Evolutionary conservation across 1,140 invertebrate species (phyloP).

Genomic region (Lordiphosa collinella): DNA sequence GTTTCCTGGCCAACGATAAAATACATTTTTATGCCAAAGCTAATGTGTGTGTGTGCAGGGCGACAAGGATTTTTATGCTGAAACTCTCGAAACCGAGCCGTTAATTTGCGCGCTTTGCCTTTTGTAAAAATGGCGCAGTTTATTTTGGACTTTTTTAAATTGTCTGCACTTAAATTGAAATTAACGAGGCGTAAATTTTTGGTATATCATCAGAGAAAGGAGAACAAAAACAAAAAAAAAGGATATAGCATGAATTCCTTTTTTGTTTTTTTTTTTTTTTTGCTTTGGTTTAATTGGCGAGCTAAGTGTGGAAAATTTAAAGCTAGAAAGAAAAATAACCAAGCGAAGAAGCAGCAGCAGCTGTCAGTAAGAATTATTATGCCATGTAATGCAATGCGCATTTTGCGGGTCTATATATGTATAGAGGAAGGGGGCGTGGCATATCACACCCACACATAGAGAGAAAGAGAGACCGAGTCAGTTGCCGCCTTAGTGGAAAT

Average conservation of each 20-base stretch:
- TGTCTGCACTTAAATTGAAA: constrained; percentile 78
- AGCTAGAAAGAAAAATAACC: constrained; percentile 9
- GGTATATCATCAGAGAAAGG: constrained; percentile 38
- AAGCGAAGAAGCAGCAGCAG: neutral
- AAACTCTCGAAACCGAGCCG: constrained; percentile 46
- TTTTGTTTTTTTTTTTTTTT: constrained; percentile 8
- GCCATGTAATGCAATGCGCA: constrained; percentile 71
- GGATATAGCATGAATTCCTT: constrained; percentile 10
- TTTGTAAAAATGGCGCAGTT: constrained; percentile 58
- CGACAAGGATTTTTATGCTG: constrained; percentile 21
- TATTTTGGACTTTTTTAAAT: constrained; percentile 51
- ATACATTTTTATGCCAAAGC: constrained; percentile 72
- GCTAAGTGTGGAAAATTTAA: constrained; percentile 59
- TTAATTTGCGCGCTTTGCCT: constrained; percentile 71
- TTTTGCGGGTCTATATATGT: constrained; percentile 5
- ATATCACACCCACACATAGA: constrained; percentile 37
- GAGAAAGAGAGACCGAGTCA: constrained; percentile 5
- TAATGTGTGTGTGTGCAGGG: constrained; percentile 41
- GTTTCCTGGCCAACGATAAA: constrained; percentile 78
- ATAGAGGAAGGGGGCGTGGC: constrained; percentile 41
- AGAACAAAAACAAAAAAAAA: neutral
- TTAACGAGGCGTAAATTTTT: constrained; percentile 74
- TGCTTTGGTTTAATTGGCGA: constrained; percentile 65
- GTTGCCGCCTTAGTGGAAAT: constrained; percentile 46
- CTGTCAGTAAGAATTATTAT: constrained; percentile 75